Evolutionary conservation across 2,113 vertebrate genomes (phyloP).

Genomic region (Lasiurus cinereus): DNA sequence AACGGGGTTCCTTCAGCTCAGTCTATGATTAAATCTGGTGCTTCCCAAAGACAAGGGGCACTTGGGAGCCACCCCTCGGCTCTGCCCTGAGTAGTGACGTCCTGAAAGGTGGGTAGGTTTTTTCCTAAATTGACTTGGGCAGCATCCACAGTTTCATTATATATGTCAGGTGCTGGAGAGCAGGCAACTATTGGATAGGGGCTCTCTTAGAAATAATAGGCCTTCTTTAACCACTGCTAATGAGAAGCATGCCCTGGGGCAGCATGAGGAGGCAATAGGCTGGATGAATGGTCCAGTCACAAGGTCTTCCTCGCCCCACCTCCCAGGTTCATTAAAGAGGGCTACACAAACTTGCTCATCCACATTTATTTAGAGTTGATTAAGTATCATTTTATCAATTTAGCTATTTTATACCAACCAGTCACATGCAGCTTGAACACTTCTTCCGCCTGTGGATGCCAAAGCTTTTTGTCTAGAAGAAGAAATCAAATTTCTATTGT

Average conservation of each 20-base stretch:
- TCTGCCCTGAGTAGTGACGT: background rate
- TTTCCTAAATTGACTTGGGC: background rate
- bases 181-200: background rate
- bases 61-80: background rate
- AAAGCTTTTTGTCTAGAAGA: constrained; percentile 95
- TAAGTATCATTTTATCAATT: constrained; percentile 66
- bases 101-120: background rate
- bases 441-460: constrained; percentile 97
- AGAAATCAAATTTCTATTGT: constrained; percentile 76
- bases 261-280: background rate
- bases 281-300: background rate
- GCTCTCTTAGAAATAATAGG: background rate
- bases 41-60: background rate
- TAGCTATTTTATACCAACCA: constrained; percentile 93
- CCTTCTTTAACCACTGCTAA: constrained; percentile 1
- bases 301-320: background rate
- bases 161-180: background rate
- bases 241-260: background rate
- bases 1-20: background rate
- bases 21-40: background rate
- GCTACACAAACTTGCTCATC: background rate
- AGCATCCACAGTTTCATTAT: too few species aligned
- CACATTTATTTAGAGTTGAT: constrained; percentile 53
- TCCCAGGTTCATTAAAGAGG: background rate
- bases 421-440: constrained; percentile 98